Percentiles rank a stretch among this genome's conserved stretches.
phyloP scores from a whole-genome alignment of 2,113 vertebrate genomes.

The Seriola aureovittata region DNA sequence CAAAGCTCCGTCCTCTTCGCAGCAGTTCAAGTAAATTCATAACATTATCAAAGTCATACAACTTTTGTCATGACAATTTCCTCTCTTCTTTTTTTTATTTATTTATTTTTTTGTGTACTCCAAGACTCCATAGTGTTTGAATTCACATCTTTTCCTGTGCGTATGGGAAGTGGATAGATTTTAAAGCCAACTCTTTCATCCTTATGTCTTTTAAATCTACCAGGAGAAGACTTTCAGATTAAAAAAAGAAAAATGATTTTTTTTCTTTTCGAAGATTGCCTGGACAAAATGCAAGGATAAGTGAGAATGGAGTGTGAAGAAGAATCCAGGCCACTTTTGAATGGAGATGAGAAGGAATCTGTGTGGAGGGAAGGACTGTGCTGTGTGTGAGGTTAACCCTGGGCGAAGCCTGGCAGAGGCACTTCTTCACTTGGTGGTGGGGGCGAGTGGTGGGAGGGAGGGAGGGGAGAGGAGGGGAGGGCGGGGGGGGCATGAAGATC shows the following conservation, averaged over 20 bases:
- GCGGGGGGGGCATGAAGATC: conserved; percentile 53
- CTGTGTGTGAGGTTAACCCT: conserved; percentile 53
- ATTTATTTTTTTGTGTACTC: neutral
- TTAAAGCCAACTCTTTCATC: conserved; percentile 75
- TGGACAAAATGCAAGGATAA: conserved; percentile 70
- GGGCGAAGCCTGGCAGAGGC: conserved; percentile 63
- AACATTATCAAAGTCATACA: conserved; percentile 15
- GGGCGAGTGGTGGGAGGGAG: neutral
- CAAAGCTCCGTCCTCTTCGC: neutral
- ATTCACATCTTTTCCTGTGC: conserved; percentile 26
- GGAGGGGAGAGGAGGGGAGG: too few species aligned
- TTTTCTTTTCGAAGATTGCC: conserved; percentile 67
- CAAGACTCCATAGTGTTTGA: conserved; percentile 17
- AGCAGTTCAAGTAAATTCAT: conserved; percentile 10
- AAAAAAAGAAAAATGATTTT: conserved; percentile 9
- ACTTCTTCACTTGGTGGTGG: conserved; percentile 44
- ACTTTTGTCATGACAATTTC: conserved; percentile 7
- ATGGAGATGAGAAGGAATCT: conserved; percentile 73
- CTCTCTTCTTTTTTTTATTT: neutral
- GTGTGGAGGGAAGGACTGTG: conserved; percentile 33
- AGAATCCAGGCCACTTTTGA: conserved; percentile 66
- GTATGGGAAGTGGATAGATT: conserved; percentile 46
- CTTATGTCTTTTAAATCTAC: conserved; percentile 78
- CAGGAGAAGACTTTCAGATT: conserved; percentile 74
- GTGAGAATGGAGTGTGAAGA: conserved; percentile 73